Evolutionary conservation across 2,113 vertebrate genomes (phyloP), one percentile per base, ranked within the genome.

Genomic region (Notarius lentiginosus): DNA sequence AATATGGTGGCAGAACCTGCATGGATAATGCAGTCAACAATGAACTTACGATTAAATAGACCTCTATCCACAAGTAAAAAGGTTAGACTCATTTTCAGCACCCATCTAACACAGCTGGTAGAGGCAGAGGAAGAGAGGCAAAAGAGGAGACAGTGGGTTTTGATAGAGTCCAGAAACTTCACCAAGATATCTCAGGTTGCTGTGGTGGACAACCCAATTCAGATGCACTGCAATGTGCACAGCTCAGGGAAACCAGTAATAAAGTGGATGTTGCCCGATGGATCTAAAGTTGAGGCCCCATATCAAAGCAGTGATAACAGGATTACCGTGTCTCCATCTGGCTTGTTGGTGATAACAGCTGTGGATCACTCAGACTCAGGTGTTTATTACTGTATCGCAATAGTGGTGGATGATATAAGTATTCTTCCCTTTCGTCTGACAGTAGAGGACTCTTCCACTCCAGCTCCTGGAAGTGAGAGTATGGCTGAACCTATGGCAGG

Each of bases 21-120:
- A 0, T 99, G 98, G 98, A 89, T 99, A n/a, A 94, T 96, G 95
- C 97, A 98, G 84, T 89, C 95, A 0, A 84, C 91, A 70, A 53
- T 96, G n/a, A 92, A 92, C 12, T 93, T 99, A 24, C 97, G 96
- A 41, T 93, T 99, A 60, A 94, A 99, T 84, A 94, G 97, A 30
- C 95, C 91, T 0, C 95, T 92, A 68, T 98, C 97, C 9, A 96
- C 96, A 0, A 95, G 95, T n/a, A 93, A 91, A 0, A 93, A 51
- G 34, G 96, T 97, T 0, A 90, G 94, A 2, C 84, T 99, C 0
- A 93, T 93, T 53, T 94, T 97, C 63, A 92, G 88, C 11, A 92
- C 94, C 0, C 88, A 86, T 0, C 82, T 96, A 24, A 92, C 94
- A 0, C 90, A 96, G 72, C 91, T 85, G 0, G 17, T 96, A 83